These are phyloP conservation scores for Chironomus tepperi DNA, from an alignment of 1,140 invertebrate genomes.

Conservation along the genomic window DNA sequence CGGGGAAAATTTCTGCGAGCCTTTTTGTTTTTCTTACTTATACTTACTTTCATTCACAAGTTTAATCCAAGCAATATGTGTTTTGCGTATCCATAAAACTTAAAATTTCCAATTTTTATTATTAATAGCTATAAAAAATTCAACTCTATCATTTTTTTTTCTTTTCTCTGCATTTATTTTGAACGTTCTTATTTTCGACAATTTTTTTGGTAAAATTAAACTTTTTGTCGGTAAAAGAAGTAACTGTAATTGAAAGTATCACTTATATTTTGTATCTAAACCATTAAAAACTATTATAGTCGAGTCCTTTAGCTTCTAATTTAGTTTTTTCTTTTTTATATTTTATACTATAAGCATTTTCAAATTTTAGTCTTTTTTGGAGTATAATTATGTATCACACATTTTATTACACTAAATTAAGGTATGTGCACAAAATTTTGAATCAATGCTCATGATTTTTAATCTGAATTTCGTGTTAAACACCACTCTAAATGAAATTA, in stretches of 20 bases:
- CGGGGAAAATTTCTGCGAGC: background rate
- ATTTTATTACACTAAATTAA: slow-evolving; percentile 17
- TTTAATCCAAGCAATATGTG: background rate
- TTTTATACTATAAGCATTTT: slow-evolving; percentile 22
- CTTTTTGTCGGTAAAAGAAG: background rate
- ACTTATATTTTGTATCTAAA: slow-evolving; percentile 11
- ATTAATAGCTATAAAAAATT: slow-evolving; percentile 18
- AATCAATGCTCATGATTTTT: slow-evolving; percentile 22
- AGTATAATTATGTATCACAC: slow-evolving; percentile 21
- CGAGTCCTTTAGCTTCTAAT: slow-evolving; percentile 9
- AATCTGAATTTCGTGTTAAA: background rate
- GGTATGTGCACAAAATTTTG: slow-evolving; percentile 21
- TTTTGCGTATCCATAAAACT: slow-evolving; percentile 2
- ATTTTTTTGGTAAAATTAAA: slow-evolving; percentile 22
- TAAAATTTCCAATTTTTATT: background rate
- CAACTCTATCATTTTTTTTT: slow-evolving; percentile 16
- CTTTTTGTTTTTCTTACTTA: background rate
- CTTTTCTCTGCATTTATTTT: slow-evolving; percentile 4
- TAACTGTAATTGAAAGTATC: slow-evolving; percentile 16
- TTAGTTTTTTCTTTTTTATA: background rate
- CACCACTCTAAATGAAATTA: background rate
- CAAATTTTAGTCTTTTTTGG: slow-evolving; percentile 21
- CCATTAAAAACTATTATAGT: background rate
- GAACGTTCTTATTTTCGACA: slow-evolving; percentile 1
- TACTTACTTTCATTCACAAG: slow-evolving; percentile 12